Evolutionary conservation across 2,113 vertebrate species (phyloP), one percentile per base, ranked within the genome.

Genomic region (Carollia perspicillata): DNA sequence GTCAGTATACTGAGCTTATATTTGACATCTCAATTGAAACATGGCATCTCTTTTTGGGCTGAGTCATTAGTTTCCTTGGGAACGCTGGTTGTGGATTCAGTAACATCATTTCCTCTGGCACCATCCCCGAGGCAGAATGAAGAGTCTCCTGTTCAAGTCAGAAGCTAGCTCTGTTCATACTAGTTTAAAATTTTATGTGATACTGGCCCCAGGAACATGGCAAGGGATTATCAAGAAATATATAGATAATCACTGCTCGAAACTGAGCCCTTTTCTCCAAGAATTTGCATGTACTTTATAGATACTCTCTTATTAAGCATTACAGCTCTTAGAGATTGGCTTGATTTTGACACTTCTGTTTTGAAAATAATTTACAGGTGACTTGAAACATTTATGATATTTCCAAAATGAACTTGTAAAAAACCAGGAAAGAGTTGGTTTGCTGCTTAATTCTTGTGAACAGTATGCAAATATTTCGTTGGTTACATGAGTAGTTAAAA

Each of bases 21-120:
- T 95, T 93, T 97, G 95, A 97, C 88, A 89, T 94, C 92, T 97
- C 96, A 96, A 53, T 96, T 92, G 90, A 95, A 97, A 95, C 26
- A 58, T 44, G 90, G 42, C 75, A 84, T 77, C 58, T 94, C 53
- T 71, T 44, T 77, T 68, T 94, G 20, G 85, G 88, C 88, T 97
- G 90, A 97, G 77, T 97, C 94, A 95, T 71, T 93, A n/a, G 23
- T 93, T 95, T 89, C 81, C 60, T 35, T 44, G 88, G 80, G 44
- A 96, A 71, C 22, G 47, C 42, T 88, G 69, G n/a, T 26, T 93
- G 33, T 95, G 23, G 28, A 81, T 94, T 96, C 80, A 96, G 2
- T 80, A 91, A 72, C 84, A 86, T 72, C 37, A 79, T 96, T 94
- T 96, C 79, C 69, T 92, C 47, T 95, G 96, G 93, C 51, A 79